Evolutionary conservation across 2,113 vertebrate genomes (phyloP).

Genomic region (Pithys albifrons): DNA sequence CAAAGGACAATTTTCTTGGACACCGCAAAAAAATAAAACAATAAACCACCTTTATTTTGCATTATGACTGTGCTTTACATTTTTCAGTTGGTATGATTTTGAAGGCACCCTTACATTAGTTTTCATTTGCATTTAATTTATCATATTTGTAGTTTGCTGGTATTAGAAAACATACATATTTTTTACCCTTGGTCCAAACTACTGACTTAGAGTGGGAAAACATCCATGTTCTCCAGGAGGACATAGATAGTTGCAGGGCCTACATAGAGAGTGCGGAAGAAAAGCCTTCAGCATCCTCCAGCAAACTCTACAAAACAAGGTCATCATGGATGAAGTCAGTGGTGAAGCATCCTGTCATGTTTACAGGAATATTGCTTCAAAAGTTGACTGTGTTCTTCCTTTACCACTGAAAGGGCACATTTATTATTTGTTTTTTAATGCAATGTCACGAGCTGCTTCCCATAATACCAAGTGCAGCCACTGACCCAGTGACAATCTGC

Average conservation of each 20-base stretch:
- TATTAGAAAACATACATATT: not conserved
- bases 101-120: not conserved
- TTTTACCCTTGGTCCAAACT: not conserved
- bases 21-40: not conserved
- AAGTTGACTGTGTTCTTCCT: not conserved
- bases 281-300: not conserved
- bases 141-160: not conserved
- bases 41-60: not conserved
- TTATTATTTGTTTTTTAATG: not conserved
- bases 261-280: not conserved
- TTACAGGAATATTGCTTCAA: not conserved
- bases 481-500: not conserved
- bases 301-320: not conserved
- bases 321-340: not conserved
- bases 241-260: not conserved
- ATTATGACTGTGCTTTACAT: not conserved
- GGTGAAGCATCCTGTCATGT: not conserved
- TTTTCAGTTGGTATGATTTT: not conserved
- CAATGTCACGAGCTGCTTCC: not conserved
- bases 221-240: not conserved
- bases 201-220: not conserved
- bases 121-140: not conserved
- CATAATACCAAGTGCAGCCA: not conserved
- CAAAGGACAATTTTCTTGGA: not conserved
- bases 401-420: not conserved